Percentiles rank a stretch among this genome's conserved stretches.
Conservation (phyloP, 1,140 invertebrate genomes). For the Listronotus oregonensis region DNA sequence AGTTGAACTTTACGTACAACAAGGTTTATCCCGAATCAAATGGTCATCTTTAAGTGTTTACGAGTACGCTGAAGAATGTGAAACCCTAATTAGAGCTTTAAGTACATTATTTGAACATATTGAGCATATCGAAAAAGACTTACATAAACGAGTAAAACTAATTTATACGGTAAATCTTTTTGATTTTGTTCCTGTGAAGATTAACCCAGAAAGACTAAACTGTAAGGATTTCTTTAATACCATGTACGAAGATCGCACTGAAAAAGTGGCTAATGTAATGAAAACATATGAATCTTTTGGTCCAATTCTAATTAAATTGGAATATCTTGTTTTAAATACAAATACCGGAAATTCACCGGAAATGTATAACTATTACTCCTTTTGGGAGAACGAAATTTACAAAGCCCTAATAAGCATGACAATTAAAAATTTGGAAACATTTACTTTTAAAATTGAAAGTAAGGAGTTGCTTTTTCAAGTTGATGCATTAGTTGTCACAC, state of each 20-base stretch:
- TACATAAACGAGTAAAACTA: constrained; percentile 62
- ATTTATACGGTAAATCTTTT: constrained; percentile 48
- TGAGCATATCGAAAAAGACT: constrained; percentile 75
- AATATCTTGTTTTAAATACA: constrained; percentile 73
- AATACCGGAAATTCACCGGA: constrained; percentile 65
- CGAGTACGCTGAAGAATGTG: constrained; percentile 70
- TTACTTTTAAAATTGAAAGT: constrained; percentile 66
- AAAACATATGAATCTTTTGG: constrained; percentile 74
- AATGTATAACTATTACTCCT: constrained; percentile 71
- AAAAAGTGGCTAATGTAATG: constrained; percentile 67
- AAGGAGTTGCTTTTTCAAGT: constrained; percentile 76
- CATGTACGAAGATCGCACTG: constrained; percentile 69
- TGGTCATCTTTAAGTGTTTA: constrained; percentile 83
- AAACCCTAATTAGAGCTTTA: constrained; percentile 61
- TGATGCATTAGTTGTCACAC: constrained; percentile 71
- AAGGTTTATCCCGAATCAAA: constrained; percentile 77
- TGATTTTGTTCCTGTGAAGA: constrained; percentile 40
- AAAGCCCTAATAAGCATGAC: constrained; percentile 65
- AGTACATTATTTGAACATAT: constrained; percentile 72
- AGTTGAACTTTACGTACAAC: constrained; percentile 76
- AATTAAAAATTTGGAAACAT: constrained; percentile 71
- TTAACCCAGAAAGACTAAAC: constrained; percentile 39
- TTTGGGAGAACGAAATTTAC: constrained; percentile 74
- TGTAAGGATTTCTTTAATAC: constrained; percentile 66
- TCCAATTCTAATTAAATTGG: constrained; percentile 80